Conservation (phyloP, 2,888 invertebrate genomes). For the Blera fallax region DNA sequence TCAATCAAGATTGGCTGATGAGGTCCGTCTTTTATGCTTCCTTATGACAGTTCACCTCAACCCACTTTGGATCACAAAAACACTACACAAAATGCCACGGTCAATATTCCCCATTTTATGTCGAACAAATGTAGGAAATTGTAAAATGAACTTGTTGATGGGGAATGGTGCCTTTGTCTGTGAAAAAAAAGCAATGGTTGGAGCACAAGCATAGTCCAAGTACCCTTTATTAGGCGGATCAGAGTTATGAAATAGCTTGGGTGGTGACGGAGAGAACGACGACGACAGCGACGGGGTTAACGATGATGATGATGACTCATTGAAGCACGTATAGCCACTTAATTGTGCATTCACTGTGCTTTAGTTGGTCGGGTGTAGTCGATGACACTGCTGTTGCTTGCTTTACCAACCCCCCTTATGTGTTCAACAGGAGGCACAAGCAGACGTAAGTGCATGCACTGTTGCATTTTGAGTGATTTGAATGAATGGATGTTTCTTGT, state of each 20-base stretch:
- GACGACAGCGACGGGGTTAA: background rate
- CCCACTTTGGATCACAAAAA: background rate
- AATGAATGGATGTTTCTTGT: background rate
- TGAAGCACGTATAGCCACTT: constrained; percentile 65
- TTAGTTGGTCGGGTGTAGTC: constrained; percentile 16
- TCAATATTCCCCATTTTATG: constrained; percentile 17
- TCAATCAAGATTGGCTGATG: background rate
- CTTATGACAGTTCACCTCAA: background rate
- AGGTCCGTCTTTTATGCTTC: background rate
- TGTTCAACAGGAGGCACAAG: constrained; percentile 33
- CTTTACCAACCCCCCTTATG: background rate
- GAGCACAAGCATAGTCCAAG: background rate
- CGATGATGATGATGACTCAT: constrained; percentile 49
- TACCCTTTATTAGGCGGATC: constrained; percentile 26
- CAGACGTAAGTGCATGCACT: constrained; percentile 35
- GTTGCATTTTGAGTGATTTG: constrained; percentile 18
- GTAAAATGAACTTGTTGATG: constrained; percentile 47
- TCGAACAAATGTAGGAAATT: constrained; percentile 25
- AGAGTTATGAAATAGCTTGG: constrained; percentile 19
- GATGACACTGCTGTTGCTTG: background rate
- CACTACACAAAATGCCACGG: background rate
- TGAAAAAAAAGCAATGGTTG: background rate
- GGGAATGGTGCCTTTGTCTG: background rate
- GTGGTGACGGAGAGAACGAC: background rate
- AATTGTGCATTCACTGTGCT: constrained; percentile 63